Conservation (phyloP, 2,888 invertebrate species). For the Caenorhabditis wallacei region DNA sequence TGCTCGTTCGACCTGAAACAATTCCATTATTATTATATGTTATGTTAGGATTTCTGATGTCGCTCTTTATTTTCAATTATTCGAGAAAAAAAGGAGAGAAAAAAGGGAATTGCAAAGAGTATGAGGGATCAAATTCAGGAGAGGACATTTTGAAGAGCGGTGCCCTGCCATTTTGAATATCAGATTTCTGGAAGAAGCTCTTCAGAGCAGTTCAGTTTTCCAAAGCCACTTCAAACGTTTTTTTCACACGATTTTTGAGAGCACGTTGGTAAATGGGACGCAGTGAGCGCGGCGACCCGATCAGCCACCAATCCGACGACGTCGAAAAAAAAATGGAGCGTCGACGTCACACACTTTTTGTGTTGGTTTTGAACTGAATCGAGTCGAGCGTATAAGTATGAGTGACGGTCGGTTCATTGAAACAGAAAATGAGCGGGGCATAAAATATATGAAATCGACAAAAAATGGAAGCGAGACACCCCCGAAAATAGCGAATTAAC, state of each 20-base stretch:
- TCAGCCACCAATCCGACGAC: slow-evolving; percentile 39
- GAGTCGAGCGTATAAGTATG: slow-evolving; percentile 44
- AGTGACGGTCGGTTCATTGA: slow-evolving; percentile 55
- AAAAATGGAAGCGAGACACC: not conserved
- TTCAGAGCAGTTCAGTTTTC: slow-evolving; percentile 57
- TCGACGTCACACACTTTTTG: slow-evolving; percentile 24
- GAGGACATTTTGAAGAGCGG: slow-evolving; percentile 50
- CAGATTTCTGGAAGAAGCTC: slow-evolving; percentile 45
- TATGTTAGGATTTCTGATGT: slow-evolving; percentile 13
- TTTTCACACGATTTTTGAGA: not conserved
- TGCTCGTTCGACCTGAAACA: slow-evolving; percentile 60
- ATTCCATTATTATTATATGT: not conserved
- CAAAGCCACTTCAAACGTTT: slow-evolving; percentile 42
- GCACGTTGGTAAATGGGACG: not conserved
- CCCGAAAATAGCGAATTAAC: slow-evolving; percentile 22
- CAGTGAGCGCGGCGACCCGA: slow-evolving; percentile 30
- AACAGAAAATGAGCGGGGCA: slow-evolving; percentile 40
- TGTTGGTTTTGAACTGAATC: slow-evolving; percentile 31
- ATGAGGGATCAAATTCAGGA: slow-evolving; percentile 48
- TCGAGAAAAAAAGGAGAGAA: slow-evolving; percentile 31
- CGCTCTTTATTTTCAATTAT: slow-evolving; percentile 17
- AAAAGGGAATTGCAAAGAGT: slow-evolving; percentile 41
- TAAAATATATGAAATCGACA: slow-evolving; percentile 20
- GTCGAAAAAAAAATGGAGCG: not conserved
- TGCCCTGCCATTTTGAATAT: slow-evolving; percentile 42